Evolutionary conservation across 2,888 invertebrate species (phyloP).

Genomic region (Furcula furcula): DNA sequence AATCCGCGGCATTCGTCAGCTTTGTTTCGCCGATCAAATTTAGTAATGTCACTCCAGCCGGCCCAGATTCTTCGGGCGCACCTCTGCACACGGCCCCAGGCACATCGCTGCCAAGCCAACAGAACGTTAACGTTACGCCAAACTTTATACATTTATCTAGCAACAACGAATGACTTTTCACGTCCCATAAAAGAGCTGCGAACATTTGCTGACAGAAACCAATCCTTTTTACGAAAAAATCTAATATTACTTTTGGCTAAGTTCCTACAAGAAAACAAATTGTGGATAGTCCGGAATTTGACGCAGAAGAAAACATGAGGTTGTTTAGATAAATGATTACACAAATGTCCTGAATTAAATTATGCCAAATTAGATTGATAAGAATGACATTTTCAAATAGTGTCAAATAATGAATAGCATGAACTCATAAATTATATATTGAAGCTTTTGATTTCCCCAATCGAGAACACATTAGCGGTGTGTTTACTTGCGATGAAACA

Average conservation of each 20-base stretch:
- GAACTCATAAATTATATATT: conserved; percentile 10
- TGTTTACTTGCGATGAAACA: conserved; percentile 36
- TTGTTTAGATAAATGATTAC: conserved; percentile 9
- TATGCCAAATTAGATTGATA: conserved; percentile 10
- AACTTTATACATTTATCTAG: conserved; percentile 61
- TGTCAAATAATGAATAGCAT: conserved; percentile 15
- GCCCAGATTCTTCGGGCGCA: conserved; percentile 71
- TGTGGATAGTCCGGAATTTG: neutral
- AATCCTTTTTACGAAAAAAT: conserved; percentile 21
- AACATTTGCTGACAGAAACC: conserved; percentile 23
- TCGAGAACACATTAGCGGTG: conserved; percentile 27
- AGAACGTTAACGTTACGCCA: conserved; percentile 49
- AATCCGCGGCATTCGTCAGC: conserved; percentile 58
- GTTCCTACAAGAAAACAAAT: neutral
- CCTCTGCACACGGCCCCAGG: conserved; percentile 77
- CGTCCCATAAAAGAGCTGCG: conserved; percentile 51
- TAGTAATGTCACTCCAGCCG: conserved; percentile 81
- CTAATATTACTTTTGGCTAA: neutral
- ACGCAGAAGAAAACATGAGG: neutral
- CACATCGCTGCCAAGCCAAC: conserved; percentile 66
- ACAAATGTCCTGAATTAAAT: neutral
- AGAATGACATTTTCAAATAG: conserved; percentile 10
- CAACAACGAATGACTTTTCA: conserved; percentile 60
- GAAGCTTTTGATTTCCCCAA: conserved; percentile 11
- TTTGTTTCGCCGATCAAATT: conserved; percentile 76